Evolutionary conservation across 2,888 invertebrate genomes (phyloP).

Genomic region (Xylota sylvarum): DNA sequence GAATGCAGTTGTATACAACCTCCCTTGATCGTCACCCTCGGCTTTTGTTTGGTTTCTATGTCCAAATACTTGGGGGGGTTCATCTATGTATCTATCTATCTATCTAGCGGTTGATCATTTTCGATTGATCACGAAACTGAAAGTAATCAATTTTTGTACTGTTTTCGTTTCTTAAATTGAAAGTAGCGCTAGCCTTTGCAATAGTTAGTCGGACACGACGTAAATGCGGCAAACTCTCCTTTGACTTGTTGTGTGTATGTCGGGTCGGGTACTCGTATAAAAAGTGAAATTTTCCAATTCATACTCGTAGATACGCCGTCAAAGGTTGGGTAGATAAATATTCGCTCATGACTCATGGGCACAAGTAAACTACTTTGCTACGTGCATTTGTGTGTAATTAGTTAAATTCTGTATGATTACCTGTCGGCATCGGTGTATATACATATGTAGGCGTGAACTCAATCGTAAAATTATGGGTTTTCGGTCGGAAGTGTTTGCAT

Average conservation of each 20-base stretch:
- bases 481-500: constrained; percentile 34
- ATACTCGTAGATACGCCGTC: constrained; percentile 34
- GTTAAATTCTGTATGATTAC: constrained; percentile 56
- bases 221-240: constrained; percentile 25
- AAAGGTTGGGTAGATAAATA: constrained; percentile 23
- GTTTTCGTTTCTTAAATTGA: constrained; percentile 47
- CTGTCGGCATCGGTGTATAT: constrained; percentile 35
- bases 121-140: constrained; percentile 68
- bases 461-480: constrained; percentile 36
- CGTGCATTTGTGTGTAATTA: constrained; percentile 55
- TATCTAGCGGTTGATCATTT: constrained; percentile 41
- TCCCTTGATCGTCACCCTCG: constrained; percentile 29
- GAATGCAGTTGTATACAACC: constrained; percentile 31
- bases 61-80: constrained; percentile 23
- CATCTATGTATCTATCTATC: constrained; percentile 16
- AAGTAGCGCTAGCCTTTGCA: constrained; percentile 31
- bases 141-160: constrained; percentile 58
- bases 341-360: constrained; percentile 53
- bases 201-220: constrained; percentile 6
- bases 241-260: constrained; percentile 8
- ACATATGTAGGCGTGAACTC: constrained; percentile 32
- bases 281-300: constrained; percentile 67
- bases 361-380: constrained; percentile 40
- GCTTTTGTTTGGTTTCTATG: constrained; percentile 35
- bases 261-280: background rate